A percentile compares a stretch with the other conserved stretches of the same genome.
Evolutionary conservation across 2,797 vertebrate species (phyloP).

Genomic region (Gambusia yucatana): DNA sequence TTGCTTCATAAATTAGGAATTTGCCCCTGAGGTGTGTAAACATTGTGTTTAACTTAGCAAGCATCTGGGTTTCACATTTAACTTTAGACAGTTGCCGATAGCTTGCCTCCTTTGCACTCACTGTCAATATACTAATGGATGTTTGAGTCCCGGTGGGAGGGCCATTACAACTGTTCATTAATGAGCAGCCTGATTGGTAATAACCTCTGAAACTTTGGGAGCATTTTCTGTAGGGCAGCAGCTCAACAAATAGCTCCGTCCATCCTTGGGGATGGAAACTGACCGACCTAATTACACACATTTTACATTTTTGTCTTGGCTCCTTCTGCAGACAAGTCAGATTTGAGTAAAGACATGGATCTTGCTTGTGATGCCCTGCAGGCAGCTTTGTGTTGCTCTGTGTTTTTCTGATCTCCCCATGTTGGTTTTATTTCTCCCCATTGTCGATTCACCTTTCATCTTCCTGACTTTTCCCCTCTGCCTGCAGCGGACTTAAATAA

Average conservation of each 20-base stretch:
- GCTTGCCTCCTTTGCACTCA: conserved; percentile 12
- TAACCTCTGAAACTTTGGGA: conserved; percentile 70
- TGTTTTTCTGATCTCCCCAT: conserved; percentile 38
- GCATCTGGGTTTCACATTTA: conserved; percentile 30
- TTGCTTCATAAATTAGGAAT: neutral
- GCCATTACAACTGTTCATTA: conserved; percentile 37
- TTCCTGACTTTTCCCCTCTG: conserved; percentile 17
- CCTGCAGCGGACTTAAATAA: conserved; percentile 94
- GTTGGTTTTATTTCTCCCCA: conserved; percentile 13
- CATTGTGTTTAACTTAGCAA: neutral
- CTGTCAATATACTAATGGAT: conserved; percentile 34
- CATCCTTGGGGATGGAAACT: conserved; percentile 49
- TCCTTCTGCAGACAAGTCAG: conserved; percentile 25
- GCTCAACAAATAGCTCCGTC: conserved; percentile 64
- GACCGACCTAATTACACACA: conserved; percentile 63
- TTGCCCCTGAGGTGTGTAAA: neutral
- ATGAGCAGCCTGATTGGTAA: conserved; percentile 64
- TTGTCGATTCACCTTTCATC: conserved; percentile 42
- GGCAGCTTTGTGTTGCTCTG: conserved; percentile 36
- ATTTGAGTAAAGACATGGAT: conserved; percentile 25
- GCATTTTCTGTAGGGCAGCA: conserved; percentile 47
- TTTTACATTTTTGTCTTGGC: conserved; percentile 26
- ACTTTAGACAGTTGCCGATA: conserved; percentile 23
- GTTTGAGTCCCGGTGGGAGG: conserved; percentile 20
- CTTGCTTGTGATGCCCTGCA: conserved; percentile 31